Evolutionary conservation across 1,140 invertebrate species (phyloP).

Genomic region (Dolichoris vasculosae): DNA sequence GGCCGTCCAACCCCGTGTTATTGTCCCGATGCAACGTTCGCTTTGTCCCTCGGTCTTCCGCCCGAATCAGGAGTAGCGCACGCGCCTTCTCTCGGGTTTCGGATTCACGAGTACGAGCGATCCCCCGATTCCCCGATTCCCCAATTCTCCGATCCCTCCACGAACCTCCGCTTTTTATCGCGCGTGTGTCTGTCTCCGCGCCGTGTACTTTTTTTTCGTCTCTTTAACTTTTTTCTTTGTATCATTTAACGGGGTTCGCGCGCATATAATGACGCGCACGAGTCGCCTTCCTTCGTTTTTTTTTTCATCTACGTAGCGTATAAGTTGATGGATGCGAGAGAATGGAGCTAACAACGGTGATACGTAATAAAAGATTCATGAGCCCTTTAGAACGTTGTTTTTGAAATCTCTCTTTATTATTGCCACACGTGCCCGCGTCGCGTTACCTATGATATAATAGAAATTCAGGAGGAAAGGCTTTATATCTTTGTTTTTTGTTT

Average conservation of each 20-base stretch:
- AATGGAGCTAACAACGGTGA: neutral
- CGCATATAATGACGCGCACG: neutral
- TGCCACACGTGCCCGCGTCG: neutral
- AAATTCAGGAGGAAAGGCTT: neutral
- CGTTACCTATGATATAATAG: neutral
- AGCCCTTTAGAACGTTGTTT: constrained; percentile 30
- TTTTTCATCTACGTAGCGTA: neutral
- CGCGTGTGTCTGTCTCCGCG: too few species aligned
- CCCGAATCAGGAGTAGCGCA: neutral
- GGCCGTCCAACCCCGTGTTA: neutral
- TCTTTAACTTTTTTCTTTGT: neutral
- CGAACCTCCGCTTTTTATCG: neutral
- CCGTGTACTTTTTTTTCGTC: neutral
- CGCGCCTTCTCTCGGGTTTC: neutral
- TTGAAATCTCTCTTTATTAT: constrained; percentile 21
- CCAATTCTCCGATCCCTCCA: neutral
- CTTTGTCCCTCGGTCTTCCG: neutral
- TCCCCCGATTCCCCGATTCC: too few species aligned
- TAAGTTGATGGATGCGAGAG: constrained; percentile 2
- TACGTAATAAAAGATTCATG: constrained; percentile 40
- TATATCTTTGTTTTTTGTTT: neutral
- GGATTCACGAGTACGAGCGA: too few species aligned
- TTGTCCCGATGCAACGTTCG: neutral
- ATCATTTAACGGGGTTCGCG: constrained; percentile 2
- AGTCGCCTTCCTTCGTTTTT: neutral